Evolutionary conservation across 2,888 invertebrate genomes (phyloP), one percentile per base, ranked within the genome.

Genomic region (Stenodera caucasica): DNA sequence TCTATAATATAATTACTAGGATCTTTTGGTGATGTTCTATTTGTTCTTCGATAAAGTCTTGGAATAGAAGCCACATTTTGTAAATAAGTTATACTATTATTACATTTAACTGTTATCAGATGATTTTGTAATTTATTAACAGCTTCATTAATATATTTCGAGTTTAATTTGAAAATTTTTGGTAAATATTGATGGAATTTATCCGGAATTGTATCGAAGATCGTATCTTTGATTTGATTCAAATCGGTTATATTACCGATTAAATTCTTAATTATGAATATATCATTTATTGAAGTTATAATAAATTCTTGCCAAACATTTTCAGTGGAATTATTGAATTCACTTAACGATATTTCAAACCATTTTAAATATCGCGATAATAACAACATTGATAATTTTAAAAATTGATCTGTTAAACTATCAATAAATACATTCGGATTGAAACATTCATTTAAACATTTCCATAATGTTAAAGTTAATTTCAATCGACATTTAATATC

Each of bases 31-130:
- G 90, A 84, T 69, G 91, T 94, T 65, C 94, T 86, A 78, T 97
- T 97, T 0, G 97, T 97, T 78, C 95, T 90, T 57, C 96, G 84
- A 78, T 94, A 98, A 58, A 97, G 82, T 64, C 97, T 85, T 2
- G 98, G 98, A 79, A 98, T 93, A 77, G 98, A 96, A 70, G 89
- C 91, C 4, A 98, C 95, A 84, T 91, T 90, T 65, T 89, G 88
- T 69, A 93, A 82, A 69, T 88, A 86, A 23, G 82, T 78, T 54
- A 85, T 82, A 72, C 87, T 82, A 60, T 82, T 81, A 9, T 68
- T 66, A 37, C 75, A 69, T 69, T 77, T 77, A 37, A 74, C 64
- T 29, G 63, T 63, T 35, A 76, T 66, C 49, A 79, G 63, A 59
- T 74, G 66, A 29, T 74, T 60, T 65, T 67, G 69, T 49, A 77